Base-by-base conservation (phyloP, 2,888 invertebrate genomes). In the Athalia circularis region DNA sequence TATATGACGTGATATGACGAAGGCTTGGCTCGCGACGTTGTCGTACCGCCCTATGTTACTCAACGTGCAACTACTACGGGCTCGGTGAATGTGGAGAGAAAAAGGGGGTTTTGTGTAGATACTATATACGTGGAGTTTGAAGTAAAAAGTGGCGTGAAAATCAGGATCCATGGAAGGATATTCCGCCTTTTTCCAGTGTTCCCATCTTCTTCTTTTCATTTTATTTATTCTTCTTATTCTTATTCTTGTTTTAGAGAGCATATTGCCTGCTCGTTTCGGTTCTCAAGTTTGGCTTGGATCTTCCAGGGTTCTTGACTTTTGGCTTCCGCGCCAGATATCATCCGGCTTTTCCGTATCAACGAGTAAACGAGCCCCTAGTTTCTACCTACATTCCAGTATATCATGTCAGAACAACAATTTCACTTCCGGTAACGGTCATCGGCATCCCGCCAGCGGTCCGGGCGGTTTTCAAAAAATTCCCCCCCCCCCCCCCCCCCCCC, bases 321-420 rank as follows among this genome's bases (percentile, higher is more conserved):
- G 85, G 87, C 87, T 85, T 81, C 80, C 80, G 79, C 80, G 85
- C 86, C 83, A 87, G 86, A 86, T 86, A 82, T 84, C 81, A 84
- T 84, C 84, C 86, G 86, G 86, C 88, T 88, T 86, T 88, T 87
- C 85, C 86, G 86, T 87, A 87, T 87, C 87, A 87, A 81, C 84
- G 87, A 84, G 84, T 86, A 88, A 87, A 87, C 86, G 86, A 87
- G 86, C 29, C 29, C 29, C 29, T 29, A 29, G 29, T 29, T 29
- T 29, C 29, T 29, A 29, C 29, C 47, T 83, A 82, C 84, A 87
- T 81, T 81, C 78, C 84, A 83, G 83, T 88, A 86, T 85, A 85
- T 86, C 85, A 85, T 83, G 85, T 86, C 85, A 83, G 80, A 84
- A 86, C 82, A 86, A 86, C 84, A 86, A 85, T 85, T 87, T 85